Conservation (phyloP, 2,888 invertebrate species). For the Panorpa germanica region DNA sequence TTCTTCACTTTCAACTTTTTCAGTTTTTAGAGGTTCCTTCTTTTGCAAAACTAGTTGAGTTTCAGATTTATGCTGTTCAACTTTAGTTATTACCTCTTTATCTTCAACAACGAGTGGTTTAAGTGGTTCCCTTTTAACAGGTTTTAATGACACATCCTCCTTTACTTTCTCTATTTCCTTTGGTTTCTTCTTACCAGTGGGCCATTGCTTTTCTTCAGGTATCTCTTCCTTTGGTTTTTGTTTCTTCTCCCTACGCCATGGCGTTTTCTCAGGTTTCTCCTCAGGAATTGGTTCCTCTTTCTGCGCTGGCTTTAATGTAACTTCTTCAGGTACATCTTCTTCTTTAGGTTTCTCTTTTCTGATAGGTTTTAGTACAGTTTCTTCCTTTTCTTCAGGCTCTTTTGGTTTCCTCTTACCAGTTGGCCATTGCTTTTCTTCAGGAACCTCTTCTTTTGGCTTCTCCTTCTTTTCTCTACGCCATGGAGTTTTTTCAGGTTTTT, state of each 20-base stretch:
- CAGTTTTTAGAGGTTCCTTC: constrained; percentile 11
- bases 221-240: constrained; percentile 16
- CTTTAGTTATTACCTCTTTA: constrained; percentile 7
- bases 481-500: constrained; percentile 18
- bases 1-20: constrained; percentile 19
- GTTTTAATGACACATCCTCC: constrained; percentile 18
- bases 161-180: constrained; percentile 16
- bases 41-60: no score
- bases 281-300: constrained; percentile 14
- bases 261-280: constrained; percentile 11
- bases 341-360: constrained; percentile 15
- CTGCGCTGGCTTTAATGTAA: constrained; percentile 16
- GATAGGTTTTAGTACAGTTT: constrained; percentile 28
- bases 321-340: constrained; percentile 21
- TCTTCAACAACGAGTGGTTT: constrained; percentile 11
- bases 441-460: constrained; percentile 17
- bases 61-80: constrained; percentile 11
- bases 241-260: constrained; percentile 13
- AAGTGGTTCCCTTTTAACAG: constrained; percentile 16
- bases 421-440: constrained; percentile 16
- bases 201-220: constrained; percentile 21
- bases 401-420: constrained; percentile 22
- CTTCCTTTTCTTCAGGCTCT: constrained; percentile 26
- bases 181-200: constrained; percentile 20
- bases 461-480: constrained; percentile 17